Evolutionary conservation across 92 coral and sea anemone genomes (phyloP).

Genomic region (Phenganax marumi): DNA sequence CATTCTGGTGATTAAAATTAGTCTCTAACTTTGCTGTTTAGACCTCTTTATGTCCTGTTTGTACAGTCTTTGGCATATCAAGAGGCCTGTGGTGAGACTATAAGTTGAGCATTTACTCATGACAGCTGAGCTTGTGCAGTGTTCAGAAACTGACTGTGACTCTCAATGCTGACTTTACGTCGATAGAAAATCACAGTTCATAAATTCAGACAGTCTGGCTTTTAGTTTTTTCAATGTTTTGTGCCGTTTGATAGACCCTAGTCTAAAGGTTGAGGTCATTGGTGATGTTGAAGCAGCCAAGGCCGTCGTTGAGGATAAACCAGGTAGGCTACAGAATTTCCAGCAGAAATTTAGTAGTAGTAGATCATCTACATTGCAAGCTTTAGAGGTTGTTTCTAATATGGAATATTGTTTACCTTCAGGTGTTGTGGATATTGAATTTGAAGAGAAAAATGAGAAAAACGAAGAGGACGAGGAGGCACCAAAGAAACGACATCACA

Average conservation of each 20-base stretch:
- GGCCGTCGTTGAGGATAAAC: constrained; percentile 85
- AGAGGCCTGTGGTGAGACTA: constrained; percentile 73
- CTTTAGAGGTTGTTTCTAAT: background rate
- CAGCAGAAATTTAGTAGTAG: background rate
- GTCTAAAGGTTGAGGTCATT: constrained; percentile 69
- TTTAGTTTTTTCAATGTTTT: background rate
- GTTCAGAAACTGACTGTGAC: background rate
- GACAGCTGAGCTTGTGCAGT: background rate
- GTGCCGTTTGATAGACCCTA: constrained; percentile 37
- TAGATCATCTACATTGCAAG: background rate
- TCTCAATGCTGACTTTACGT: background rate
- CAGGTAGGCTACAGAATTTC: constrained; percentile 35
- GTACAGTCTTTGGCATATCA: constrained; percentile 87
- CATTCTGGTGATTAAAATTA: too few relatives aligned
- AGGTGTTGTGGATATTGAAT: constrained; percentile 81
- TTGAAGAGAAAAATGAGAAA: constrained; percentile 74
- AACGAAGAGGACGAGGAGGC: constrained; percentile 71
- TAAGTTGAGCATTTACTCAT: background rate
- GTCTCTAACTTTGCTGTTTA: background rate
- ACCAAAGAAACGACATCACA: constrained; percentile 68
- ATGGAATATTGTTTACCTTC: background rate
- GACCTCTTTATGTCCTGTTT: constrained; percentile 79
- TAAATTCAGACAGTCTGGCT: background rate
- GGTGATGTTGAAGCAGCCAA: constrained; percentile 95
- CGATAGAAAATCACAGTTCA: too few relatives aligned